phyloP scores from a whole-genome alignment of 2,888 invertebrate genomes.

The Brenthis daphne region DNA sequence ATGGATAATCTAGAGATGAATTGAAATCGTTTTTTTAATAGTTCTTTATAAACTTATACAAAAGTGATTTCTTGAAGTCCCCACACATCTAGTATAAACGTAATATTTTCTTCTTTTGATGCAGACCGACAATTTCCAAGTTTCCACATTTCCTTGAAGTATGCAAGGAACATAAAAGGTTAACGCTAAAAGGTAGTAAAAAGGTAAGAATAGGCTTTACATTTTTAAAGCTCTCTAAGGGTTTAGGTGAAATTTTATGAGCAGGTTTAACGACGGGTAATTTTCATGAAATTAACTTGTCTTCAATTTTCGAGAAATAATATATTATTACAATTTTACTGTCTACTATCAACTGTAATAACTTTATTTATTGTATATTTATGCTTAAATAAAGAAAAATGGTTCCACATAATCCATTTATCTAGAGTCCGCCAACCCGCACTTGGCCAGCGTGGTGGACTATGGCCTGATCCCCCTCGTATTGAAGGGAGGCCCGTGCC shows the following conservation, averaged over 20 bases:
- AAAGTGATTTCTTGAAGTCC: too few species aligned
- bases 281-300: conserved; percentile 15
- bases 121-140: conserved; percentile 16
- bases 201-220: conserved; percentile 26
- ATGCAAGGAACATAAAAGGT: conserved; percentile 23
- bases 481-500: too few species aligned
- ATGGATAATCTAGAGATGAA: too few species aligned
- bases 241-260: conserved; percentile 19
- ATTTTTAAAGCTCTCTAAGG: conserved; percentile 24
- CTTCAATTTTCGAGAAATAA: not conserved
- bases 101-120: not conserved
- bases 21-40: too few species aligned
- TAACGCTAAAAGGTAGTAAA: conserved; percentile 28
- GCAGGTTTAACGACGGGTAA: conserved; percentile 18
- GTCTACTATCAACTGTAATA: too few species aligned
- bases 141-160: conserved; percentile 10
- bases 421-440: too few species aligned
- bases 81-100: too few species aligned
- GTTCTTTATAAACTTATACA: too few species aligned
- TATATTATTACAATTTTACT: not conserved
- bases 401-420: not conserved
- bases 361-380: too few species aligned
- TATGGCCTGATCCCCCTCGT: too few species aligned
- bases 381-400: too few species aligned
- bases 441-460: too few species aligned